A percentile compares a stretch with the other conserved stretches of the same genome.
These are phyloP conservation scores for Gari tellinella DNA, from an alignment of 2,888 invertebrate species.

Conservation along the genomic window DNA sequence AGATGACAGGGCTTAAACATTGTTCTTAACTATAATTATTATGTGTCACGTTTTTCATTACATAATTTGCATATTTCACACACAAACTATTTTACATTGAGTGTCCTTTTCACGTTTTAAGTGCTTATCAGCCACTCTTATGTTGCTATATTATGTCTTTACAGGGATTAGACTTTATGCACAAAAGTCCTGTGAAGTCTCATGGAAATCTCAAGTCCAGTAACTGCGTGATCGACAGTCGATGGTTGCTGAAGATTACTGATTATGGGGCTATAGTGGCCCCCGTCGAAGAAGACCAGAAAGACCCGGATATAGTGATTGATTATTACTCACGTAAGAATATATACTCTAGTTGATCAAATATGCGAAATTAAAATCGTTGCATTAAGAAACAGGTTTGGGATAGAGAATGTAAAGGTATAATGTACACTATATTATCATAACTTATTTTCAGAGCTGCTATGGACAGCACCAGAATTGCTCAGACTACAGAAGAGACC, in stretches of 20 bases:
- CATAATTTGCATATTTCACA: too few relatives aligned
- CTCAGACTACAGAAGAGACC: slow-evolving; percentile 71
- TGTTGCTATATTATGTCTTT: slow-evolving; percentile 2
- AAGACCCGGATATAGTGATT: slow-evolving; percentile 62
- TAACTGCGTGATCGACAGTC: slow-evolving; percentile 94
- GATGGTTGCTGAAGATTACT: slow-evolving; percentile 93
- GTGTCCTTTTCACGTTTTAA: too few relatives aligned
- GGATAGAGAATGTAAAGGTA: too few relatives aligned
- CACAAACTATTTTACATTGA: too few relatives aligned
- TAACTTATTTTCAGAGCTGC: slow-evolving; percentile 65
- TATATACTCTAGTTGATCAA: too few relatives aligned
- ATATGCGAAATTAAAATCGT: too few relatives aligned
- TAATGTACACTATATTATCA: too few relatives aligned
- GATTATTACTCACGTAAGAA: slow-evolving; percentile 71
- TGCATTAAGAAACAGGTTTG: too few relatives aligned
- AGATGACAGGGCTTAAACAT: too few relatives aligned
- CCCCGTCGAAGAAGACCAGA: slow-evolving; percentile 63
- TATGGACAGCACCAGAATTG: slow-evolving; percentile 83
- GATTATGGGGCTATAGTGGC: slow-evolving; percentile 88
- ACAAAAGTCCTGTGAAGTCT: slow-evolving; percentile 82
- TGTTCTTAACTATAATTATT: too few relatives aligned
- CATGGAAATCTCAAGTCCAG: slow-evolving; percentile 94
- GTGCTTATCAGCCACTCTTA: too few relatives aligned
- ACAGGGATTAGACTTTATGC: slow-evolving; percentile 77
- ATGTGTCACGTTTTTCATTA: too few relatives aligned